These are phyloP conservation scores for Euphonia xanthogaster DNA, from an alignment of 2,797 vertebrate species.

Conservation along the genomic window DNA sequence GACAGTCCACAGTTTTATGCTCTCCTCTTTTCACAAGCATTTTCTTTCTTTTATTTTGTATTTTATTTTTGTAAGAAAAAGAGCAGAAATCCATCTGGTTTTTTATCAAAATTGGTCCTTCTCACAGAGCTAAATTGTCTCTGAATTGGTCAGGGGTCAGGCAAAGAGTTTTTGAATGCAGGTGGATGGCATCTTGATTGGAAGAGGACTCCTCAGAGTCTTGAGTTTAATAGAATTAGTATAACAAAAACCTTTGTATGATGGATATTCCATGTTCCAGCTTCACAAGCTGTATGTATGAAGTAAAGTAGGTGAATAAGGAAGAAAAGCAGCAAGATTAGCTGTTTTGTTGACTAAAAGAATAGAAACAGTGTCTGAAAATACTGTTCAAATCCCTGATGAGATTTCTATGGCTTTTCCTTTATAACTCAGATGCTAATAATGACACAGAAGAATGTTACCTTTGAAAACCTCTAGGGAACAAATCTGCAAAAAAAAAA, in stretches of 20 bases:
- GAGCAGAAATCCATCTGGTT: background rate
- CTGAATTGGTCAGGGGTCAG: background rate
- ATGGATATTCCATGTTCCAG: background rate
- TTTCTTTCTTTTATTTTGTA: background rate
- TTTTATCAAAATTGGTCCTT: background rate
- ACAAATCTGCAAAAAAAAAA: background rate
- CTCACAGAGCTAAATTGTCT: background rate
- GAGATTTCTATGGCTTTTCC: background rate
- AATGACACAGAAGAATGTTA: background rate
- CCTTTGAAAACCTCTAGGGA: background rate
- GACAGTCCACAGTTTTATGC: background rate
- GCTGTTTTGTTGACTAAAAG: background rate
- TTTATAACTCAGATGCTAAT: background rate
- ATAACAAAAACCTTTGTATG: background rate
- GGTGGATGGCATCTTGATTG: background rate
- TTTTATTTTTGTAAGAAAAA: background rate
- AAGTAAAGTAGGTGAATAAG: background rate
- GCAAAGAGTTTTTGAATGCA: background rate
- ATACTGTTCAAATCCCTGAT: background rate
- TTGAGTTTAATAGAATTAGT: background rate
- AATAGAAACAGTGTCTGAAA: background rate
- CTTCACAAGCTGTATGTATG: background rate
- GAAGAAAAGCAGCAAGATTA: background rate
- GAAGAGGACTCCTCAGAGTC: background rate
- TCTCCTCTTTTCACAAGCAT: background rate